A percentile compares a stretch with the other conserved stretches of the same genome.
Evolutionary conservation across 2,888 invertebrate genomes (phyloP).

Genomic region (Aplocera efformata): DNA sequence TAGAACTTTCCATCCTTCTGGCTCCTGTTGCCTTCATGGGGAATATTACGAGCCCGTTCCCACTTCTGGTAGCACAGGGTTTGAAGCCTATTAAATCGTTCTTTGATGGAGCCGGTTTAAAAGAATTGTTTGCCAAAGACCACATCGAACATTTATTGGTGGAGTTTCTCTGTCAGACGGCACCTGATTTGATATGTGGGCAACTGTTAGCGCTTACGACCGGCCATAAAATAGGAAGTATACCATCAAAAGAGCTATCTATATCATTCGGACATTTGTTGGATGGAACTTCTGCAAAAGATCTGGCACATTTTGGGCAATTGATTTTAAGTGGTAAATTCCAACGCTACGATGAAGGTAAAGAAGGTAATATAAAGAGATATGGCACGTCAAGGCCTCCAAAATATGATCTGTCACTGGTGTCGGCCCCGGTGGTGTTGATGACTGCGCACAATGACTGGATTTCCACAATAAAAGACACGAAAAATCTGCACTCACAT

Average conservation of each 20-base stretch:
- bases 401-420: conserved; percentile 51
- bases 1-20: conserved; percentile 70
- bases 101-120: conserved; percentile 65
- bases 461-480: conserved; percentile 81
- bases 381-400: conserved; percentile 58
- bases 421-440: conserved; percentile 59
- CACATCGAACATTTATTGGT: conserved; percentile 58
- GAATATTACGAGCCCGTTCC: conserved; percentile 57
- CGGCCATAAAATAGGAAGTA: conserved; percentile 77
- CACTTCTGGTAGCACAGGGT: conserved; percentile 34
- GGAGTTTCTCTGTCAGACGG: conserved; percentile 52
- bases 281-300: conserved; percentile 74
- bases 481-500: conserved; percentile 68
- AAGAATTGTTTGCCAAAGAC: conserved; percentile 83
- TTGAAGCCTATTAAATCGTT: conserved; percentile 37
- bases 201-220: conserved; percentile 76
- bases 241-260: conserved; percentile 75
- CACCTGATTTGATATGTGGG: conserved; percentile 76
- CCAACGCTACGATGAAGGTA: conserved; percentile 61
- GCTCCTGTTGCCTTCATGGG: conserved; percentile 75
- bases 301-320: conserved; percentile 77
- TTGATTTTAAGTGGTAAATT: conserved; percentile 54
- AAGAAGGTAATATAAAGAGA: conserved; percentile 44
- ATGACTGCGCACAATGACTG: conserved; percentile 79
- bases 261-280: conserved; percentile 75